Base-by-base conservation (phyloP, 1,140 invertebrate species). In the Homalodisca vitripennis region DNA sequence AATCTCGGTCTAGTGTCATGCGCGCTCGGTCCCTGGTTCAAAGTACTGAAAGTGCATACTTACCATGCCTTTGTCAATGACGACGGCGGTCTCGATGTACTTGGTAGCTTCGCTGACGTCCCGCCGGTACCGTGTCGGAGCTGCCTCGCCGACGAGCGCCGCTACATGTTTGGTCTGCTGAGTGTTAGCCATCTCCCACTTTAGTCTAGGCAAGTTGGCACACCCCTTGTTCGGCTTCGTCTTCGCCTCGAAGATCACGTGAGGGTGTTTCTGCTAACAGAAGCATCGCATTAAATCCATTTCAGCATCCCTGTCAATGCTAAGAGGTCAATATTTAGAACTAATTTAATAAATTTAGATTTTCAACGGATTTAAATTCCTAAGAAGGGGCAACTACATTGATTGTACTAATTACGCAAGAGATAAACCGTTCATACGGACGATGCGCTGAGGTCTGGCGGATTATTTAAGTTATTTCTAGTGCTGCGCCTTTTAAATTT, bases 201-300 rank as follows among this genome's bases (percentile, higher is more conserved):
- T 90, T 76, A 92, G 82, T 76, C 85, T 90, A 48, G 87, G 85
- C 26, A 86, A 88, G 82, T 94, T 95, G 68, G 91, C 94, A 77
- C 93, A 95, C 48, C 92, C 92, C 80, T 93, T 92, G 81, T 92
- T 92, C 67, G 87, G 86, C 80, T 92, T 92, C 67, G 88, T 86
- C 73, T 91, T 87, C 71, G 93, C 92, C 80, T 95, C 92, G 85
- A 95, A 97, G 80, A 97, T 94, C 78, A 98, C 91, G 86, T 97
- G 95, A 76, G 94, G 94, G 88, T 97, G 94, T 82, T 95, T 94
- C 88, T 93, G 90, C 89, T 93, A 87, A 85, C 67, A 51, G 27
- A 12, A 70, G 66, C 63, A 70, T 29, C 46, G 62, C 64, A 68
- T 71, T 51, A 71, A 65, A 65, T 68, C 27, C 34, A 60, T 26